These are phyloP conservation scores for Eutrigla gurnardus DNA, from an alignment of 2,797 vertebrate genomes.

Conservation along the genomic window DNA sequence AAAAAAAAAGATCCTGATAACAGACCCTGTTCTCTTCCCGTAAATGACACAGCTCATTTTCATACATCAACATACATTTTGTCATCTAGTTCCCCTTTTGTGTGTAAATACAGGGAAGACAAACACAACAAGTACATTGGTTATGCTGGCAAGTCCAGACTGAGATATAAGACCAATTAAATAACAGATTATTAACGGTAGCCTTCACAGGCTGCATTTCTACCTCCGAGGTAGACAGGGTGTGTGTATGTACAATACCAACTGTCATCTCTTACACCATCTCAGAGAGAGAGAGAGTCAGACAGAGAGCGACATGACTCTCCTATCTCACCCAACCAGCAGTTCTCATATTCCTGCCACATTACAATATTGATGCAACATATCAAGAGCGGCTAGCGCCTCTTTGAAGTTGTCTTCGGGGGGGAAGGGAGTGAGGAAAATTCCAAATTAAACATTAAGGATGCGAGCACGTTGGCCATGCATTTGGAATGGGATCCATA, in stretches of 20 bases:
- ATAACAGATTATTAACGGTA: conserved; percentile 53
- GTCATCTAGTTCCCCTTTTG: conserved; percentile 63
- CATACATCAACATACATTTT: conserved; percentile 62
- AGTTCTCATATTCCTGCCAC: conserved; percentile 85
- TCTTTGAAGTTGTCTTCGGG: conserved; percentile 88
- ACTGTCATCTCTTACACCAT: conserved; percentile 77
- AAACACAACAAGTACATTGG: conserved; percentile 34
- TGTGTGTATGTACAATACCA: conserved; percentile 48
- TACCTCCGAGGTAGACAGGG: conserved; percentile 55
- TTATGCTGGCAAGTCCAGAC: conserved; percentile 33
- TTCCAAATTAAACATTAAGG: conserved; percentile 88
- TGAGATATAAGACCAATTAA: conserved; percentile 46
- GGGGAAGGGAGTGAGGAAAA: conserved; percentile 82
- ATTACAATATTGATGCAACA: conserved; percentile 89
- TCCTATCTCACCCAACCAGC: conserved; percentile 85
- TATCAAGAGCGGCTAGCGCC: conserved; percentile 83
- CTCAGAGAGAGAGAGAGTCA: conserved; percentile 67
- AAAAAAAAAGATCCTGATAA: conserved; percentile 31
- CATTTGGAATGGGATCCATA: conserved; percentile 86
- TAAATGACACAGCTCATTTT: conserved; percentile 66
- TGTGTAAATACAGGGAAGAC: conserved; percentile 47
- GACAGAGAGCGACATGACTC: conserved; percentile 76
- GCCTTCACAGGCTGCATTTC: conserved; percentile 45
- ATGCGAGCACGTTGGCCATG: conserved; percentile 85
- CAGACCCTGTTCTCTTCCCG: conserved; percentile 36